Percentiles rank a stretch among this genome's conserved stretches.
Evolutionary conservation across 1,140 invertebrate genomes (phyloP).

Genomic region (Glossosoma conforme): DNA sequence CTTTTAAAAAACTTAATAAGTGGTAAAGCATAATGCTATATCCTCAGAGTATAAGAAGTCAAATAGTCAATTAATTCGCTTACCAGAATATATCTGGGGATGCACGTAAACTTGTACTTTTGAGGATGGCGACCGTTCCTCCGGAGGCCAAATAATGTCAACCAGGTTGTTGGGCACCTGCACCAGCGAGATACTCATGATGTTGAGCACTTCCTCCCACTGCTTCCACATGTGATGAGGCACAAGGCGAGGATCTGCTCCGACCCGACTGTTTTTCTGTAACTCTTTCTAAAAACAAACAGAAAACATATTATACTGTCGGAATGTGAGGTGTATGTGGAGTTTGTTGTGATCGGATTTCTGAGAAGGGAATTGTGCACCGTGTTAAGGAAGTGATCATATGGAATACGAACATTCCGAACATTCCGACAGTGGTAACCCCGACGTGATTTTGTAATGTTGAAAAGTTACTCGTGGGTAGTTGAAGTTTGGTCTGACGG

Average conservation of each 20-base stretch:
- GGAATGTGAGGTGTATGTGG: too few relatives aligned
- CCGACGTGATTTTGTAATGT: too few relatives aligned
- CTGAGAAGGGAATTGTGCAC: too few relatives aligned
- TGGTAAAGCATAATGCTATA: neutral
- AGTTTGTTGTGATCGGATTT: too few relatives aligned
- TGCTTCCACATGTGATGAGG: slow-evolving; percentile 59
- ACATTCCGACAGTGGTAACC: too few relatives aligned
- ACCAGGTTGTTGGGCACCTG: slow-evolving; percentile 69
- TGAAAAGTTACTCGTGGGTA: too few relatives aligned
- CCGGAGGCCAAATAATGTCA: slow-evolving; percentile 72
- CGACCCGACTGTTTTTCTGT: slow-evolving; percentile 69
- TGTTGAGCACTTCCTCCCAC: slow-evolving; percentile 52
- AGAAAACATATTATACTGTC: too few relatives aligned
- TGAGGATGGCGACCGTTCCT: slow-evolving; percentile 51
- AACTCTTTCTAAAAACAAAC: too few relatives aligned
- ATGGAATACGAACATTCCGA: too few relatives aligned
- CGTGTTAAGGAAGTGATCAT: too few relatives aligned
- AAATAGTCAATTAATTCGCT: slow-evolving; percentile 18
- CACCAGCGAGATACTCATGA: slow-evolving; percentile 54
- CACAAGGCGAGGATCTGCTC: slow-evolving; percentile 75
- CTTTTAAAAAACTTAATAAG: neutral
- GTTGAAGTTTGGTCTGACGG: too few relatives aligned
- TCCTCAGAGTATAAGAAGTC: neutral
- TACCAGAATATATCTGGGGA: slow-evolving; percentile 40
- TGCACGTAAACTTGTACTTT: slow-evolving; percentile 55